These are phyloP conservation scores for Euclidia mi DNA, from an alignment of 2,888 invertebrate species.

Conservation along the genomic window DNA sequence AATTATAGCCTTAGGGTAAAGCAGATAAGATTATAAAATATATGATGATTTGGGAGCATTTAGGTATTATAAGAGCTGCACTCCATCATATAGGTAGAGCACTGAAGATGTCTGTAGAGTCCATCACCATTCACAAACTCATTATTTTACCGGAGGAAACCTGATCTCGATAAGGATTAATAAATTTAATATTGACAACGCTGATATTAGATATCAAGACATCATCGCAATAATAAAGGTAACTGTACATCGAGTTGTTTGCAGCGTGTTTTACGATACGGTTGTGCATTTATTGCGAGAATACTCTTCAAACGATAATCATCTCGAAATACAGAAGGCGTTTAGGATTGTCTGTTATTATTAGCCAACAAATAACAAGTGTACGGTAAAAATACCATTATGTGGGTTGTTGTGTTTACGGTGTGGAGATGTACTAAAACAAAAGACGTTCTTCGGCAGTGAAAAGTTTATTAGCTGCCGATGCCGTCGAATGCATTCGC, in stretches of 20 bases:
- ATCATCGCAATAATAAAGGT: slow-evolving; percentile 10
- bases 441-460: slow-evolving; percentile 62
- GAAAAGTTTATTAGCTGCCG: slow-evolving; percentile 77
- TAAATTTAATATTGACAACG: too few relatives aligned
- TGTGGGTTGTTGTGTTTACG: slow-evolving; percentile 46
- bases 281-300: slow-evolving; percentile 23
- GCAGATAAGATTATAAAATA: too few relatives aligned
- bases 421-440: slow-evolving; percentile 52
- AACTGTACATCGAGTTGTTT: slow-evolving; percentile 29
- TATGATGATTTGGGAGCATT: too few relatives aligned
- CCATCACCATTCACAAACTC: too few relatives aligned
- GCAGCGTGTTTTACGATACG: slow-evolving; percentile 36
- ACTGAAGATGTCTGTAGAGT: too few relatives aligned
- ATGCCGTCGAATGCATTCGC: slow-evolving; percentile 62
- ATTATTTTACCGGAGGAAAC: too few relatives aligned
- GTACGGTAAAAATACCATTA: slow-evolving; percentile 43
- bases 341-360: slow-evolving; percentile 31
- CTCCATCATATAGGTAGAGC: too few relatives aligned
- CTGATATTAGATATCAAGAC: background rate
- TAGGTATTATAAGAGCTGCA: too few relatives aligned
- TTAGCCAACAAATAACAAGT: too few relatives aligned
- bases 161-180: too few relatives aligned
- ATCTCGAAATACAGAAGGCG: slow-evolving; percentile 15
- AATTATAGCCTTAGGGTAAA: too few relatives aligned
- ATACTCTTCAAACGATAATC: slow-evolving; percentile 29